Evolutionary conservation across 2,113 vertebrate species (phyloP).

Genomic region (Acanthisitta chloris): DNA sequence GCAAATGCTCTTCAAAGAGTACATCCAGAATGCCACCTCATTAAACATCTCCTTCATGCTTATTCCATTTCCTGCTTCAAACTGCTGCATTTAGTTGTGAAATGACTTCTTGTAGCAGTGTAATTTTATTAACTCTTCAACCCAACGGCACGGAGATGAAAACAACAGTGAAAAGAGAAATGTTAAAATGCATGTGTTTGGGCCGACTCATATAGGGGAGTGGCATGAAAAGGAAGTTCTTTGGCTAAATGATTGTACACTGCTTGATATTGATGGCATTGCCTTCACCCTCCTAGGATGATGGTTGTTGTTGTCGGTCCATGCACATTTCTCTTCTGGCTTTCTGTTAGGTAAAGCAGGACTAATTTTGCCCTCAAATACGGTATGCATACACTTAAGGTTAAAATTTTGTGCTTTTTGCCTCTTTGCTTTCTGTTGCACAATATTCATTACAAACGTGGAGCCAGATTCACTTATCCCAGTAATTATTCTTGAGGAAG

Average conservation of each 20-base stretch:
- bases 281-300: background rate
- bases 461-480: background rate
- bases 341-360: background rate
- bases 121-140: constrained; percentile 65
- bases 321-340: background rate
- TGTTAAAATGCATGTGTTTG: constrained; percentile 27
- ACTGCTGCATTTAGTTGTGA: constrained; percentile 61
- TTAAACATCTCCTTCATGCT: constrained; percentile 60
- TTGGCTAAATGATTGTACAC: background rate
- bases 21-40: constrained; percentile 41
- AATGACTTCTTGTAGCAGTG: constrained; percentile 55
- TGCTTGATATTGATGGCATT: background rate
- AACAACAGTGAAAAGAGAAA: constrained; percentile 24
- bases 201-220: background rate
- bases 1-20: constrained; percentile 66
- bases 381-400: background rate
- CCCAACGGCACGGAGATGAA: constrained; percentile 31
- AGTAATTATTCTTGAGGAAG: background rate
- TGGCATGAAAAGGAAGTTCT: constrained; percentile 18
- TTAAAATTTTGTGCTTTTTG: background rate
- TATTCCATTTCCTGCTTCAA: constrained; percentile 55
- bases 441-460: background rate
- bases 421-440: background rate
- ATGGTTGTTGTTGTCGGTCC: background rate
- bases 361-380: background rate